Conservation (phyloP, 2,888 invertebrate genomes). For the Athrips mouffetella region DNA sequence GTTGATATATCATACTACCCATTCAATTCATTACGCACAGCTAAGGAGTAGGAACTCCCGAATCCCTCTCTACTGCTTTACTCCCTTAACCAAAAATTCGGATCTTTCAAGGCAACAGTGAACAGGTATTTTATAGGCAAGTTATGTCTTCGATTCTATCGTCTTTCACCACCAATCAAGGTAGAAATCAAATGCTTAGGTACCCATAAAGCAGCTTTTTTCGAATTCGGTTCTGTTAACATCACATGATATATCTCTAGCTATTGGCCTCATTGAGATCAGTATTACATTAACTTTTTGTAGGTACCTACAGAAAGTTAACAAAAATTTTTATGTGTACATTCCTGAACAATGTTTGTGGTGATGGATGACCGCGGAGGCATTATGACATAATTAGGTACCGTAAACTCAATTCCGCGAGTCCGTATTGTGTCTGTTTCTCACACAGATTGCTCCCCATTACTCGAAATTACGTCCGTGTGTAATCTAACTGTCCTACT, state of each 20-base stretch:
- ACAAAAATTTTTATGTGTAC: background rate
- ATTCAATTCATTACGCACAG: too few relatives aligned
- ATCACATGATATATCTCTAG: too few relatives aligned
- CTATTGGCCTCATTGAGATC: background rate
- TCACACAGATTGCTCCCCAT: constrained; percentile 61
- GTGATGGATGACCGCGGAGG: constrained; percentile 24
- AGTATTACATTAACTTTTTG: too few relatives aligned
- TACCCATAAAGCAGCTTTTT: too few relatives aligned
- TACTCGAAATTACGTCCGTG: constrained; percentile 57
- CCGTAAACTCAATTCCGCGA: constrained; percentile 59
- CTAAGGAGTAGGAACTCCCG: background rate
- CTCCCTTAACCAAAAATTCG: too few relatives aligned
- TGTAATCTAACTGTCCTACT: constrained; percentile 40
- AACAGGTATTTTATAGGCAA: too few relatives aligned
- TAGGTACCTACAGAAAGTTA: background rate
- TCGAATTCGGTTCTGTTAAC: too few relatives aligned
- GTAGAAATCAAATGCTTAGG: too few relatives aligned
- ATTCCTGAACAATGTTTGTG: background rate
- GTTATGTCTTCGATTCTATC: too few relatives aligned
- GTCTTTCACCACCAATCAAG: too few relatives aligned
- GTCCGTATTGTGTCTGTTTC: constrained; percentile 59
- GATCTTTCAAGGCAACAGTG: too few relatives aligned
- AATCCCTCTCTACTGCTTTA: too few relatives aligned
- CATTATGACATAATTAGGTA: constrained; percentile 55
- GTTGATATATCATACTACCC: background rate